These are phyloP conservation scores for Elaeidobius kamerunicus DNA, from an alignment of 2,888 invertebrate genomes.

Conservation along the genomic window DNA sequence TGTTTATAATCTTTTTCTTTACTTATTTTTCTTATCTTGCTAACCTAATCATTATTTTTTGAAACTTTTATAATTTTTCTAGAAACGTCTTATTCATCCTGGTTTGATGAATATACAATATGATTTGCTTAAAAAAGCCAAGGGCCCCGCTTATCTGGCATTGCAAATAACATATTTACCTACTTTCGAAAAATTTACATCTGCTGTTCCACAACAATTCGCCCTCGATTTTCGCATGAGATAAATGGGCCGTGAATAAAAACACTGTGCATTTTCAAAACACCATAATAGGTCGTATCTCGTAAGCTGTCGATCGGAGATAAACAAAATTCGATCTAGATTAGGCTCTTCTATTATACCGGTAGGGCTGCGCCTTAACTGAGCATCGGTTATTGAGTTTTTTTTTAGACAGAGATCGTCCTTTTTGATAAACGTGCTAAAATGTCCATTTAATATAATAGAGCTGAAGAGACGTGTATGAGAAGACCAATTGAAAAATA, in stretches of 20 bases:
- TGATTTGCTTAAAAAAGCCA: too few species aligned
- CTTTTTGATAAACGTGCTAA: slow-evolving; percentile 10
- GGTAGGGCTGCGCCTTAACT: slow-evolving; percentile 13
- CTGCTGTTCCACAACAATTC: slow-evolving; percentile 1
- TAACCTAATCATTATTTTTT: too few species aligned
- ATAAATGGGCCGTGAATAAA: not conserved
- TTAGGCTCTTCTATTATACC: slow-evolving; percentile 12
- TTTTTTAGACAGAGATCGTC: slow-evolving; percentile 8
- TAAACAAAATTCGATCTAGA: slow-evolving; percentile 9
- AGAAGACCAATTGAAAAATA: not conserved
- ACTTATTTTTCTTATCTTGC: too few species aligned
- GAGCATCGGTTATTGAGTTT: slow-evolving; percentile 12
- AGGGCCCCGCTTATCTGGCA: too few species aligned
- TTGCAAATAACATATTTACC: too few species aligned
- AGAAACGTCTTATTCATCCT: too few species aligned
- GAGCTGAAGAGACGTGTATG: not conserved
- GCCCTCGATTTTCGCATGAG: not conserved
- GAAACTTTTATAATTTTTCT: too few species aligned
- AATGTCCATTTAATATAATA: slow-evolving; percentile 6
- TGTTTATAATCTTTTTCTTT: too few species aligned
- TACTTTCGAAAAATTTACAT: not conserved
- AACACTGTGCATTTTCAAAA: slow-evolving; percentile 10
- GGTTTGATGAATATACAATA: too few species aligned
- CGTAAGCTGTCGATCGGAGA: slow-evolving; percentile 1
- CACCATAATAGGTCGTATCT: slow-evolving; percentile 12